Evolutionary conservation across 2,888 invertebrate species (phyloP).

Genomic region (Drosophila merina): DNA sequence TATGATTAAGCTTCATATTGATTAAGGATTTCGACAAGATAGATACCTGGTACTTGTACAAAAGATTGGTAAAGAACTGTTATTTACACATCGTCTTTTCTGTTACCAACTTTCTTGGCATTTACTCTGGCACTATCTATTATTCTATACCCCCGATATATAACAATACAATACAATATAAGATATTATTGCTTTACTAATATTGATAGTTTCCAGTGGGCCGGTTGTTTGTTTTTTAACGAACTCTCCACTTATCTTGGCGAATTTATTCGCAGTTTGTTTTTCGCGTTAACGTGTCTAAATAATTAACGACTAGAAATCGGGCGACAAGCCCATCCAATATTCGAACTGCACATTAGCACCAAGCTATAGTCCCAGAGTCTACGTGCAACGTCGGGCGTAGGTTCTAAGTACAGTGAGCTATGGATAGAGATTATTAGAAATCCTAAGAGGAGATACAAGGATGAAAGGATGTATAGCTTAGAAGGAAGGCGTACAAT

Average conservation of each 20-base stretch:
- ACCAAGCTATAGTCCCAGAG: not conserved
- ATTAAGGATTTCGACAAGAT: not conserved
- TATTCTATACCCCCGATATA: not conserved
- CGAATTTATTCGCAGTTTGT: slow-evolving; percentile 16
- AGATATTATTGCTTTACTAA: too few relatives aligned
- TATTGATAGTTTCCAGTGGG: too few relatives aligned
- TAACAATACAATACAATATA: too few relatives aligned
- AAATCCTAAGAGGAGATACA: not conserved
- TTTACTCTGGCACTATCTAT: not conserved
- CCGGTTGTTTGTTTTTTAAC: not conserved
- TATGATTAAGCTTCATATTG: not conserved
- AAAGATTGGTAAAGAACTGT: slow-evolving; percentile 3
- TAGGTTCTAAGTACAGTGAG: not conserved
- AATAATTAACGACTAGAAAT: slow-evolving; percentile 38
- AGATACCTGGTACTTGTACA: slow-evolving; percentile 4
- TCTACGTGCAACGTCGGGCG: slow-evolving; percentile 25
- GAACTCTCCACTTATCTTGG: slow-evolving; percentile 21
- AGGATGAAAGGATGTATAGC: too few relatives aligned
- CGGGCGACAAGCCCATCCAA: slow-evolving; percentile 12
- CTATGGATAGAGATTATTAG: not conserved
- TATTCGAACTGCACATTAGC: slow-evolving; percentile 9
- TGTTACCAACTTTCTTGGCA: not conserved
- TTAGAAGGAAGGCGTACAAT: too few relatives aligned
- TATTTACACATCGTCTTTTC: not conserved
- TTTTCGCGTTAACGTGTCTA: slow-evolving; percentile 37